Evolutionary conservation across 2,797 vertebrate species (phyloP).

Genomic region (Gymnopithys bicolor): DNA sequence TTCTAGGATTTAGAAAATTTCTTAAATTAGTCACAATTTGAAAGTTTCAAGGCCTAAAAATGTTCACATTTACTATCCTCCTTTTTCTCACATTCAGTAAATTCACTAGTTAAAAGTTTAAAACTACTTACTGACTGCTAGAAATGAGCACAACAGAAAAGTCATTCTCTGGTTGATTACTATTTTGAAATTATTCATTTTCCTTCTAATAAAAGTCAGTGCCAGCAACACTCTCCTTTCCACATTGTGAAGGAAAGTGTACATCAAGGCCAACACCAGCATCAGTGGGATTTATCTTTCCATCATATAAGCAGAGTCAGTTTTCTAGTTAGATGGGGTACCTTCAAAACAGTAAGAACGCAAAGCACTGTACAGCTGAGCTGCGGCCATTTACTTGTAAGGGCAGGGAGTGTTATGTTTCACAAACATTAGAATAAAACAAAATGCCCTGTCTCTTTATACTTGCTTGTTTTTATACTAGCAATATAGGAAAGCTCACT

Average conservation of each 20-base stretch:
- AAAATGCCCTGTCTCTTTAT: neutral
- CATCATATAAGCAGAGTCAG: rapidly evolving
- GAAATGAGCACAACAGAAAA: neutral
- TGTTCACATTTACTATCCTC: neutral
- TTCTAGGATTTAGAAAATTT: neutral
- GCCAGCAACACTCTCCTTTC: neutral
- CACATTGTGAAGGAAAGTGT: neutral
- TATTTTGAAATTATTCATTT: neutral
- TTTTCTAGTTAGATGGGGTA: neutral
- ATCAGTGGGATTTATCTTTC: neutral
- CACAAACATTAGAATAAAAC: neutral
- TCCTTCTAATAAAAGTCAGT: neutral
- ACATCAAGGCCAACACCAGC: neutral
- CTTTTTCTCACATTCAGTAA: neutral
- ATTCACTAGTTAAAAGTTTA: neutral
- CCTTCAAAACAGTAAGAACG: neutral
- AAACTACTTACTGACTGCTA: neutral
- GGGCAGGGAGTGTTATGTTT: rapidly evolving
- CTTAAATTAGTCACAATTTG: neutral
- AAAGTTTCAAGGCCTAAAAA: neutral
- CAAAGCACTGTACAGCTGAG: neutral
- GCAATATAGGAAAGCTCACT: neutral
- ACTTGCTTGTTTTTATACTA: neutral
- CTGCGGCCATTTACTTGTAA: neutral
- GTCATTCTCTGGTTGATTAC: neutral